phyloP scores from a whole-genome alignment of 2,888 invertebrate species.

The Heliconius ismenius region DNA sequence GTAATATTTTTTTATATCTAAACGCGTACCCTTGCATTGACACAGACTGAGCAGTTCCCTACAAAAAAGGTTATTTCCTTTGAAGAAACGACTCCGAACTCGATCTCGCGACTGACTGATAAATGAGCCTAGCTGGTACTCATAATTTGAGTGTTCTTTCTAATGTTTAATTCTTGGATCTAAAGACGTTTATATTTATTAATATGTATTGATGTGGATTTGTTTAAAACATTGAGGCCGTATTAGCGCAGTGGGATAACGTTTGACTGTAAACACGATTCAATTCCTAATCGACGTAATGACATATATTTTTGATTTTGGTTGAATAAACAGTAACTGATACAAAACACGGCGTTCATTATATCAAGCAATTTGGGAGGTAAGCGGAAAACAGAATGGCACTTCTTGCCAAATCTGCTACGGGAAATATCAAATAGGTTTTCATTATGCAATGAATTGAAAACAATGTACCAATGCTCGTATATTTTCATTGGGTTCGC shows the following conservation, averaged over 20 bases:
- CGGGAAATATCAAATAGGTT: no score
- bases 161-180: slow-evolving; percentile 20
- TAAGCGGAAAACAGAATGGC: no score
- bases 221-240: not conserved
- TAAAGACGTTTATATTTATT: not conserved
- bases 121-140: slow-evolving; percentile 37
- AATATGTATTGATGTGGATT: not conserved
- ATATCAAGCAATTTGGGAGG: no score
- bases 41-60: slow-evolving; percentile 53
- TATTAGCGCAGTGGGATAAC: not conserved
- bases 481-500: no score
- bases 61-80: slow-evolving; percentile 55
- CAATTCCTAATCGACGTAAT: not conserved
- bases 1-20: no score
- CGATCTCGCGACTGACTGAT: slow-evolving; percentile 42
- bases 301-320: no score
- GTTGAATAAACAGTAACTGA: no score
- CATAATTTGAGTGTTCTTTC: slow-evolving; percentile 27
- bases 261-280: not conserved
- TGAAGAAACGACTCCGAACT: slow-evolving; percentile 45
- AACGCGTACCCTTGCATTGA: slow-evolving; percentile 48
- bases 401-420: no score
- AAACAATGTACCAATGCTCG: no score
- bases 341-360: no score
- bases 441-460: no score